Percentiles rank a stretch among this genome's conserved stretches.
phyloP scores from a whole-genome alignment of 2,888 invertebrate species.

The Hypolimnas misippus region DNA sequence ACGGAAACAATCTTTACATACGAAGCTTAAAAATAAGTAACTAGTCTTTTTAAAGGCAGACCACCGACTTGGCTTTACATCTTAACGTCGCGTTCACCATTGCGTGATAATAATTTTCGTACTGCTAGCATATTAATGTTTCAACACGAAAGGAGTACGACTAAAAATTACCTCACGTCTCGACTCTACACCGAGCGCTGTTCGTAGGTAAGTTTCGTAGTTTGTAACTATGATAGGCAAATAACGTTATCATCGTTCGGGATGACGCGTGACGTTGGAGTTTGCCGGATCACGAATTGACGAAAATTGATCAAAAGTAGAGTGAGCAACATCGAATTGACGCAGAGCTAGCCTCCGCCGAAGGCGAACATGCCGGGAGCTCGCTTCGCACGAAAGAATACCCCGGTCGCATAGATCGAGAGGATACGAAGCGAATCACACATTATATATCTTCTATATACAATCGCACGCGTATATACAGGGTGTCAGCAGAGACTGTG shows the following conservation, averaged over 20 bases:
- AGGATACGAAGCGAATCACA: conserved; percentile 38
- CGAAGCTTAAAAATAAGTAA: conserved; percentile 78
- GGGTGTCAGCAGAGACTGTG: too few relatives aligned
- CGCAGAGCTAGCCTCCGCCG: conserved; percentile 45
- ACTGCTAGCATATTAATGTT: conserved; percentile 78
- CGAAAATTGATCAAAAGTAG: conserved; percentile 64
- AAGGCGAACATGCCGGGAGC: too few relatives aligned
- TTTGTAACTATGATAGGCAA: conserved; percentile 2
- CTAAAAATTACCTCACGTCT: conserved; percentile 69
- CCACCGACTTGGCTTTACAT: conserved; percentile 63
- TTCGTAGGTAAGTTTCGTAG: conserved; percentile 2
- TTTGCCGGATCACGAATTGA: conserved; percentile 54
- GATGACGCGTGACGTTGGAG: conserved; percentile 16
- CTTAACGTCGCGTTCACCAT: conserved; percentile 55
- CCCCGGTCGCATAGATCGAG: conserved; percentile 27
- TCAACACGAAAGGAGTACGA: conserved; percentile 82
- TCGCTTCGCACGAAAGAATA: conserved; percentile 9
- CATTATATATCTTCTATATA: too few relatives aligned
- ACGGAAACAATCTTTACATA: conserved; percentile 68
- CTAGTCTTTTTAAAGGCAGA: conserved; percentile 78
- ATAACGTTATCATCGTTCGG: neutral
- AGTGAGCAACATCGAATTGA: conserved; percentile 65
- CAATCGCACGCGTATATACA: conserved; percentile 48
- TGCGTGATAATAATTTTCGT: conserved; percentile 73
- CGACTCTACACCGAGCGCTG: conserved; percentile 34